These are phyloP conservation scores for Ginglymostoma cirratum DNA, from an alignment of 2,113 vertebrate genomes.

Conservation along the genomic window DNA sequence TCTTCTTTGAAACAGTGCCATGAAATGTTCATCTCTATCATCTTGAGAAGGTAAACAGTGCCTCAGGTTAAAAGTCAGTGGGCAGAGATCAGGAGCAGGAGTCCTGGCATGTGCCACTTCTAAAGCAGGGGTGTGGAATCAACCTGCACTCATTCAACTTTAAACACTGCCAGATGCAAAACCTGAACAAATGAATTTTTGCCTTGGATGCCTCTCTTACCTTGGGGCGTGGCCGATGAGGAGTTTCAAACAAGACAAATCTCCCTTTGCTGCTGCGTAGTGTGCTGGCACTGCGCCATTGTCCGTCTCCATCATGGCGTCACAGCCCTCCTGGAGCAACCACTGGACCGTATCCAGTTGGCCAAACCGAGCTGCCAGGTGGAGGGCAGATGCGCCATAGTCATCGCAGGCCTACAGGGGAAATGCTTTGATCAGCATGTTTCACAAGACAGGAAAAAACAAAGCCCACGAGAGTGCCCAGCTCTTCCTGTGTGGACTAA, in stretches of 20 bases:
- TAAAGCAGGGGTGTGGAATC: not conserved
- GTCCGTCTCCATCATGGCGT: constrained; percentile 53
- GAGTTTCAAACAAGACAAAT: constrained; percentile 67
- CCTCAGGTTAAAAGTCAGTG: not conserved
- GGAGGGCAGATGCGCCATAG: constrained; percentile 63
- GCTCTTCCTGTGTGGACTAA: not conserved
- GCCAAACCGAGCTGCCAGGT: constrained; percentile 71
- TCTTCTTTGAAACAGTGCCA: not conserved
- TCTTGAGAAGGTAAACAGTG: not conserved
- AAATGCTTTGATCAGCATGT: not conserved
- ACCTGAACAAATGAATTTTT: constrained; percentile 40
- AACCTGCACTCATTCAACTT: not conserved
- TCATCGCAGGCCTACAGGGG: constrained; percentile 60
- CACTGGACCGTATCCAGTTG: constrained; percentile 54
- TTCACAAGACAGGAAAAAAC: not conserved
- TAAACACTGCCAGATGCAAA: not conserved
- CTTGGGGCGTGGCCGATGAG: constrained; percentile 55
- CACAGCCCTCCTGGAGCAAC: constrained; percentile 57
- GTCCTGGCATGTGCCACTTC: not conserved
- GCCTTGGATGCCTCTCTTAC: constrained; percentile 49
- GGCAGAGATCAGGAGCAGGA: not conserved
- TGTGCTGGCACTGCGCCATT: constrained; percentile 71
- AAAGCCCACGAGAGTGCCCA: not conserved
- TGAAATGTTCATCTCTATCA: not conserved
- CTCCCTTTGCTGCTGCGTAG: constrained; percentile 68